Evolutionary conservation across 2,113 vertebrate genomes (phyloP).

Genomic region (Polypterus senegalus): DNA sequence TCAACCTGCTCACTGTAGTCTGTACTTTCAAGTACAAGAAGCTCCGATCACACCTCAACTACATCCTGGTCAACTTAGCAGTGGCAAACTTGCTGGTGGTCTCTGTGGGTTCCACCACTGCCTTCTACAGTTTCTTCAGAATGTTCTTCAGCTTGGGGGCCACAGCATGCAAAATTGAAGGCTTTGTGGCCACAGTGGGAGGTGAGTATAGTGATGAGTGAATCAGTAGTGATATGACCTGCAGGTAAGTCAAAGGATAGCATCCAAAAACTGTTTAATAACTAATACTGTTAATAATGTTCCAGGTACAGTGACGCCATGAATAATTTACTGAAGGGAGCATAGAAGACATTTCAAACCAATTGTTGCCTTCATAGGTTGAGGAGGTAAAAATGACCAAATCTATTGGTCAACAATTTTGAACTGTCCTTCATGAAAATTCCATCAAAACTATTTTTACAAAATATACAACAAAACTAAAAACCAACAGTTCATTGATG

Average conservation of each 20-base stretch:
- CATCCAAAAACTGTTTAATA: no score
- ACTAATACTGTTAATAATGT: no score
- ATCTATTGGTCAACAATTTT: no score
- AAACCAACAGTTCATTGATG: no score
- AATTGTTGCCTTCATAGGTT: no score
- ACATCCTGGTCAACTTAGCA: slow-evolving; percentile 61
- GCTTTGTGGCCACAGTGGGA: slow-evolving; percentile 47
- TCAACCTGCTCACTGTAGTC: slow-evolving; percentile 46
- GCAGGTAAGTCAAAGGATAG: background rate
- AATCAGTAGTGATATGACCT: background rate
- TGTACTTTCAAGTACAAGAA: slow-evolving; percentile 55
- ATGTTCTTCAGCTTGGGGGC: slow-evolving; percentile 50
- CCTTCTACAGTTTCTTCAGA: slow-evolving; percentile 44
- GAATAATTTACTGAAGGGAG: no score
- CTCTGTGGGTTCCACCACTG: slow-evolving; percentile 42
- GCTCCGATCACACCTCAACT: slow-evolving; percentile 59
- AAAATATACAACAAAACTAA: no score
- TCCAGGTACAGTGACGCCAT: no score
- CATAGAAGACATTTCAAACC: no score
- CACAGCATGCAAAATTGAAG: slow-evolving; percentile 52
- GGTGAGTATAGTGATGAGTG: slow-evolving; percentile 47
- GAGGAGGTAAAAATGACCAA: no score
- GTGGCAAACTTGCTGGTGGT: slow-evolving; percentile 51
- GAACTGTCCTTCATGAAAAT: no score
- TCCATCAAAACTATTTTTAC: no score